Base-by-base conservation (phyloP, 2,113 vertebrate genomes). In the Thunnus thynnus region DNA sequence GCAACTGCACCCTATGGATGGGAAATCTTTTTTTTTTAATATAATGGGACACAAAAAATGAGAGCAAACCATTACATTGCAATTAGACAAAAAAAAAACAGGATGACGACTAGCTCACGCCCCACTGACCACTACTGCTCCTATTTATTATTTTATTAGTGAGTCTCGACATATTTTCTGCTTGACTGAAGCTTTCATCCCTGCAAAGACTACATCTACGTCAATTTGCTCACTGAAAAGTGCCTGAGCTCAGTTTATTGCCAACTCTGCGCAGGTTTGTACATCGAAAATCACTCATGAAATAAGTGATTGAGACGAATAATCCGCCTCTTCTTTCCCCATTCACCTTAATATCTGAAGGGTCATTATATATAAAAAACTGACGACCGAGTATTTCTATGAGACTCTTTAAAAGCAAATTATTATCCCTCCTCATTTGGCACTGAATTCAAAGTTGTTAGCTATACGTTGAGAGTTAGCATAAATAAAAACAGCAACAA, bases 141-240 rank as follows among this genome's bases (percentile, higher is more conserved):
- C 20, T 13, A 3, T 79, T 64, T 58, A 36, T 52, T 32, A 54
- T 54, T 80, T 63, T 41, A 72, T 87, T 41, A 76, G 13, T 58
- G 65, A 80, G 68, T 77, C 69, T 79, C 47, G 16, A 61, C 74
- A 47, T 54, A 81, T 87, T 91, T 89, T 84, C 77, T 61, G 84
- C 76, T 32, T 71, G 72, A 50, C 44, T 74, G 50, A 67, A 80
- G 81, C 68, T 48, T 69, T 68, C 70, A 47, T 54, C 60, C 70
- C 30, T n/a, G 75, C 47, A 47, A 30, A 84, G 32, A 55, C 55
- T 10, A 50, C 51, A 47, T 54, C 61, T 18, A 65, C 80, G 77
- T 61, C 76, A 44, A 66, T 51, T 27, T 54, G 64, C 61, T 70
- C 32, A 27, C 5, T 25, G 47, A 73, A 57, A 87, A 88, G 86